A percentile compares a stretch with the other conserved stretches of the same genome.
phyloP scores from a whole-genome alignment of 1,140 invertebrate genomes.

The Bombus pascuorum region DNA sequence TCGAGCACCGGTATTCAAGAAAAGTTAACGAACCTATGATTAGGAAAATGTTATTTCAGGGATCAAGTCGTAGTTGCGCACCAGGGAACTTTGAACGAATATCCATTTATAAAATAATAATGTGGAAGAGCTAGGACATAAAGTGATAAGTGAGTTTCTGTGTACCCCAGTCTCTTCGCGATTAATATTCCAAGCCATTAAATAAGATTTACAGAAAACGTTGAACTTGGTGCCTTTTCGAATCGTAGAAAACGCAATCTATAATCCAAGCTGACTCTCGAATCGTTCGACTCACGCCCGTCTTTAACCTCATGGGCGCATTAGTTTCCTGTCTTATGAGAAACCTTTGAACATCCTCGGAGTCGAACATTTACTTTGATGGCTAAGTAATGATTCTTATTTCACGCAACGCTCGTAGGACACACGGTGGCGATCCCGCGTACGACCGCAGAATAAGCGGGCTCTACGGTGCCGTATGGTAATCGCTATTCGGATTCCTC shows the following conservation, averaged over 20 bases:
- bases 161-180: not conserved
- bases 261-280: not conserved
- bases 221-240: not conserved
- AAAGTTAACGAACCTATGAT: not conserved
- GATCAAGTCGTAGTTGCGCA: too few relatives aligned
- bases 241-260: constrained; percentile 12
- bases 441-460: constrained; percentile 44
- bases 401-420: constrained; percentile 11
- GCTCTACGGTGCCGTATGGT: constrained; percentile 54
- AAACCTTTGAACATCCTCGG: not conserved
- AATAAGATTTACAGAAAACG: constrained; percentile 28
- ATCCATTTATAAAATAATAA: too few relatives aligned
- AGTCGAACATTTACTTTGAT: constrained; percentile 18
- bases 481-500: constrained; percentile 62
- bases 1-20: not conserved
- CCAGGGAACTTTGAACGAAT: not conserved
- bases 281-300: not conserved
- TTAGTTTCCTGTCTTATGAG: constrained; percentile 39
- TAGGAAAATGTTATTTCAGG: not conserved
- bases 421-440: constrained; percentile 42
- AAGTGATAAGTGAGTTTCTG: not conserved
- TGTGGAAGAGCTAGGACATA: too few relatives aligned
- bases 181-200: constrained; percentile 8
- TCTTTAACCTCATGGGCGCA: constrained; percentile 16
- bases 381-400: constrained; percentile 41